Base-by-base conservation (phyloP, 2,113 vertebrate genomes). In the Python bivittatus region DNA sequence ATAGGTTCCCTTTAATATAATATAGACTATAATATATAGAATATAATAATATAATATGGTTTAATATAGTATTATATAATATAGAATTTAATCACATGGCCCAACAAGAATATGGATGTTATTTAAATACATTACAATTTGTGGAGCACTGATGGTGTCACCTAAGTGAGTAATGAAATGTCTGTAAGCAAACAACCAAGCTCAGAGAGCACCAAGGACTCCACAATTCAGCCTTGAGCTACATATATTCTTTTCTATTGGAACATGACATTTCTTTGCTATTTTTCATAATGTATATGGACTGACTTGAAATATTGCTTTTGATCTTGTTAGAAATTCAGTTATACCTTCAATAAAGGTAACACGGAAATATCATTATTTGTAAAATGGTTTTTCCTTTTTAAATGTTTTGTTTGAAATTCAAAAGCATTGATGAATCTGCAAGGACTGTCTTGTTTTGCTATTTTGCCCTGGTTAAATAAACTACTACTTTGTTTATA, bases 281-380 rank as follows among this genome's bases (percentile, higher is more conserved):
- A 92, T 90, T 68, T 93, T 1, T 89, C 87, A 85, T 22, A 88
- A 54, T 23, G 0, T 1, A 10, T 87, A 68, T 54, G 8, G n/a
- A 20, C 42, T 89, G 33, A 84, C 8, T 92, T 9, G 68, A 13
- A 20, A 33, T 2, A 58, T 1, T 0, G 57, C 56, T 88, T 88
- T 56, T n/a, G 13, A 68, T 27, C 86, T 92, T 92, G 38, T 84
- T 84, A 88, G 54, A 87, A 88, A 42, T 88, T n/a, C 61, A 53
- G 23, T 56, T 93, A 27, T 33, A 56, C 6, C 89, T 87, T 68
- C 60, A 91, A 53, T 23, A 72, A 91, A 25, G 87, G 4, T 72
- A 72, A 44, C 22, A 10, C 4, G 25, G 29, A 87, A 15, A 56
- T 27, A 42, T 88, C 29, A 86, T 68, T 87, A 87, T 38, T 86